Base-by-base conservation (phyloP, 2,113 vertebrate genomes). In the Otis tarda region DNA sequence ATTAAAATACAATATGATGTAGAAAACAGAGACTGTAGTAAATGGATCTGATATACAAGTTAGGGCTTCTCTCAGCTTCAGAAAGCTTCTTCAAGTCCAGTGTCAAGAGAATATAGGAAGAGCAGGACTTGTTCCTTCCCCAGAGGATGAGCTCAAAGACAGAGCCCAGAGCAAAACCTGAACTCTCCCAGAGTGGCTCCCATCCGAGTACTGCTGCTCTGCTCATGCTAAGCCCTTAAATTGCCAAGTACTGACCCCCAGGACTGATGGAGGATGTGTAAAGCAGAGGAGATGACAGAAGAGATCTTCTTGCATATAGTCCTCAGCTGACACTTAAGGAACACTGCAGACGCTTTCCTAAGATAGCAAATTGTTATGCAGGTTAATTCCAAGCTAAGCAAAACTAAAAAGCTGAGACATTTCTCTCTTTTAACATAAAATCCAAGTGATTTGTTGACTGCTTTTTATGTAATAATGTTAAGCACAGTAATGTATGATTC, bases 321-420 rank as follows among this genome's bases (percentile, higher is more conserved):
- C 7, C 27, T 49, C 65, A 87, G 55, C 18, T 96, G 83, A 82
- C 21, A 82, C 28, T 95, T 79, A 56, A 84, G 41, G 60, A 96
- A 81, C n/a, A 75, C 23, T 18, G 14, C 28, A 75, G 65, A 67
- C 70, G 49, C 35, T 94, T 84, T 88, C 59, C 19, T 84, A 76
- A 75, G 57, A 65, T 57, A 90, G 59, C 8, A 85, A 93, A 70
- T 84, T 84, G 33, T 49, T 74, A 24, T 39, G 49, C 33, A 82
- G 68, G 39, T 95, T 83, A 96, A 91, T 64, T 78, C 14, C 50
- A 87, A 80, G 49, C 31, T 77, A 84, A 93, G 93, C 28, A 70
- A 28, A 90, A 43, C 33, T 79, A 43, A 94, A 92, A 53, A 89
- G 39, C 57, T 57, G 28, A 88, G 53, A 50, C 19, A 70, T 57